phyloP scores from a whole-genome alignment of 2,113 vertebrate genomes.

The Nipponia nippon region DNA sequence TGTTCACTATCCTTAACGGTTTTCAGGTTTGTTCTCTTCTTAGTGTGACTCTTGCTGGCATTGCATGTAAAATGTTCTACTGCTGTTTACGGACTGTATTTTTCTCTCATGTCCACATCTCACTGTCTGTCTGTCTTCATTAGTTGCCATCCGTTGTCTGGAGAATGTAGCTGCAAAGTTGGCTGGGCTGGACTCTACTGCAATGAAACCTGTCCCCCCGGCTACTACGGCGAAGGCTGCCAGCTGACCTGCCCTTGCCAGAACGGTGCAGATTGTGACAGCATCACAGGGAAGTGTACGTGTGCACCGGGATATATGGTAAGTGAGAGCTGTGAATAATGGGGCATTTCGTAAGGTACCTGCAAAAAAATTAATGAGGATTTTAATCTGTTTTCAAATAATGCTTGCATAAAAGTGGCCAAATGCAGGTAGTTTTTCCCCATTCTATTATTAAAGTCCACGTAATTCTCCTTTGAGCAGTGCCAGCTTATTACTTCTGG shows the following conservation, averaged over 20 bases:
- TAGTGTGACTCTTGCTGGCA: neutral
- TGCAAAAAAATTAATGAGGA: neutral
- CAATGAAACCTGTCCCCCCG: slow-evolving; percentile 90
- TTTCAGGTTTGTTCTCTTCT: neutral
- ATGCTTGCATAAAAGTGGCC: neutral
- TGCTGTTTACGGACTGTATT: neutral
- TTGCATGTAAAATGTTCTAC: neutral
- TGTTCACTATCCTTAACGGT: neutral
- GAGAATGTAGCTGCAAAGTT: slow-evolving; percentile 89
- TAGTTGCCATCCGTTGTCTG: slow-evolving; percentile 96
- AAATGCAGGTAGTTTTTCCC: fast-evolving
- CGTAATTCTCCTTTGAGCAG: neutral
- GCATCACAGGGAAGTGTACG: slow-evolving; percentile 84
- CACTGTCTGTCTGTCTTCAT: neutral
- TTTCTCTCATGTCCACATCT: neutral
- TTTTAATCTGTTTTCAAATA: neutral
- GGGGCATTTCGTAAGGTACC: neutral
- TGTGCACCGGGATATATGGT: slow-evolving; percentile 94
- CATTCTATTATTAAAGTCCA: fast-evolving
- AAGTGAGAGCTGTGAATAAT: neutral
- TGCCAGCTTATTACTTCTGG: neutral
- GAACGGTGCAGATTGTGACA: slow-evolving; percentile 91
- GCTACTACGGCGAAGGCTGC: slow-evolving; percentile 88
- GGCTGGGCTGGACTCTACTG: slow-evolving; percentile 95
- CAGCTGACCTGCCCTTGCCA: slow-evolving; percentile 83